These are phyloP conservation scores for Asobara japonica DNA, from an alignment of 1,140 invertebrate species.

Conservation along the genomic window DNA sequence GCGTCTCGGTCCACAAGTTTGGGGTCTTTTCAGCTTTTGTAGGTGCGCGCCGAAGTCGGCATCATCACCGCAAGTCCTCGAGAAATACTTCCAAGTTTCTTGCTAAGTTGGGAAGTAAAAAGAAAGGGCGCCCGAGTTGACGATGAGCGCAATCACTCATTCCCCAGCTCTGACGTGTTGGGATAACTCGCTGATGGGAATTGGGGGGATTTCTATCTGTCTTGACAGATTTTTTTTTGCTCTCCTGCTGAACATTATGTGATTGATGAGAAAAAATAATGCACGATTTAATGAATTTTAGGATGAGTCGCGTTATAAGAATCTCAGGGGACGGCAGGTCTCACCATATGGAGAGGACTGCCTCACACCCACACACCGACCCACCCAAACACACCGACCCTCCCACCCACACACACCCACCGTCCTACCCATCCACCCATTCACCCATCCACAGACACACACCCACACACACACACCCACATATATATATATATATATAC, in stretches of 20 bases:
- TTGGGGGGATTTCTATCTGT: not conserved
- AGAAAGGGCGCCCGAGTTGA: not conserved
- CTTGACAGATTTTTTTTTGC: not conserved
- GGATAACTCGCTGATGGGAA: not conserved
- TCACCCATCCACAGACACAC: no score
- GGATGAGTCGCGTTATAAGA: not conserved
- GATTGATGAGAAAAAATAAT: not conserved
- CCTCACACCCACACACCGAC: no score
- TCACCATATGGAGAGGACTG: no score
- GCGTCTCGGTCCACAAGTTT: not conserved
- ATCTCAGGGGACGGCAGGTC: no score
- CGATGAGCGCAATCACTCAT: conserved; percentile 4
- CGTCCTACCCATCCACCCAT: no score
- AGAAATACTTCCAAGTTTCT: not conserved
- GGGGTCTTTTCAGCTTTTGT: not conserved
- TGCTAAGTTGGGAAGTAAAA: not conserved
- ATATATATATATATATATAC: no score
- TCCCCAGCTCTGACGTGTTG: not conserved
- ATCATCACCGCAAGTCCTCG: not conserved
- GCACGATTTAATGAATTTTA: not conserved
- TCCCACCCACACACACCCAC: no score
- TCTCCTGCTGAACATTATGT: not conserved
- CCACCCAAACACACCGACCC: no score
- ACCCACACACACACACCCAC: no score
- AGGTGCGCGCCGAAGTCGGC: not conserved